Evolutionary conservation across 1,140 invertebrate genomes (phyloP).

Genomic region (Calosoma granatense): DNA sequence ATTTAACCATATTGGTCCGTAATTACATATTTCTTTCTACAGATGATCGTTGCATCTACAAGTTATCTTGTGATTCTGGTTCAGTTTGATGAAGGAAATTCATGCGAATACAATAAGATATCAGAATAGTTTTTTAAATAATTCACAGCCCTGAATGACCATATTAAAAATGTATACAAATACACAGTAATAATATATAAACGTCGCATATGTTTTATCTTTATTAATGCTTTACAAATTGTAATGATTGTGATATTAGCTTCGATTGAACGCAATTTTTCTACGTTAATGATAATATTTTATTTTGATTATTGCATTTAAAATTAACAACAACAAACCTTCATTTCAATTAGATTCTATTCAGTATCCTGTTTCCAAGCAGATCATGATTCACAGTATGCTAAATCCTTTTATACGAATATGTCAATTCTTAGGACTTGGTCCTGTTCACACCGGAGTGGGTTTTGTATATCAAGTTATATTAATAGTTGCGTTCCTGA

Average conservation of each 20-base stretch:
- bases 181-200: too few relatives aligned
- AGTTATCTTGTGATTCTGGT: neutral
- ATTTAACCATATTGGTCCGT: too few relatives aligned
- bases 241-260: too few relatives aligned
- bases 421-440: neutral
- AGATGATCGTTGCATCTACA: neutral
- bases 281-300: too few relatives aligned
- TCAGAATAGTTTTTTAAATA: too few relatives aligned
- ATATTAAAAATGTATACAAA: too few relatives aligned
- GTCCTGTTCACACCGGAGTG: neutral
- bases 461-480: neutral
- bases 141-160: too few relatives aligned
- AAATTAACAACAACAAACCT: neutral
- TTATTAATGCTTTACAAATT: too few relatives aligned
- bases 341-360: neutral
- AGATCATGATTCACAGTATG: neutral
- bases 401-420: neutral
- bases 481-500: neutral
- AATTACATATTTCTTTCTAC: neutral
- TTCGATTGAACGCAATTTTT: too few relatives aligned
- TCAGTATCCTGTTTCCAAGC: neutral
- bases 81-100: neutral
- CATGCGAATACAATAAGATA: neutral
- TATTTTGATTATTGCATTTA: neutral
- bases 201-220: too few relatives aligned